Base-by-base conservation (phyloP, 2,888 invertebrate genomes). In the Lasioglossum marginatum region DNA sequence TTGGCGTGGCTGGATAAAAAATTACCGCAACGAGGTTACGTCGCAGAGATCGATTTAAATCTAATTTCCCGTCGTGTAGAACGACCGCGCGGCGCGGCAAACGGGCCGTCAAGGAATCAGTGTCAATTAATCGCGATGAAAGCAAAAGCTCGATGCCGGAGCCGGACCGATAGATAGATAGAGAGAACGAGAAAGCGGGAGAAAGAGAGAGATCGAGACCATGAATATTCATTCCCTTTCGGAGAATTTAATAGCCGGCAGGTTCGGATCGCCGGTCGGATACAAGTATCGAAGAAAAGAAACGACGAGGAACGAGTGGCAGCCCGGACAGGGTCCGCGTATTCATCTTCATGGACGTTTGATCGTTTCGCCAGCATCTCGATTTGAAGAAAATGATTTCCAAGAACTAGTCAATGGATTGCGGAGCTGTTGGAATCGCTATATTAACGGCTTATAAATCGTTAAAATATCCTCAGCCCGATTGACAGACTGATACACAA, bases 71-170 rank as follows among this genome's bases (percentile, higher is more conserved):
- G 79, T 31, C 76, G 83, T 76, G 84, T 76, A 88, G 84, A 72
- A 77, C 86, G 75, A 57, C 77, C 85, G 68, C 43, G 68, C 48
- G 72, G 80, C 77, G 87, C 66, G 82, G 75, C 86, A 82, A 90
- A 88, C 73, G 83, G 89, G 72, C 83, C 89, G 90, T 89, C 91
- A 90, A 90, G 91, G 91, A 91, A 91, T 91, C 91, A 91, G 91
- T 90, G 91, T 91, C 91, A 91, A 91, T 91, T 91, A 91, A 87
- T 90, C 77, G 60, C 82, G 90, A 87, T 91, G 88, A 91, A 91
- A 91, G 91, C 87, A 91, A 91, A 90, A 90, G 91, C 88, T 86
- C 81, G 90, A 83, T 81, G 79, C 83, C 31, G 83, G 72, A 70
- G 79, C 80, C 80, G 85, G 82, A 34, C 31, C 31, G 63, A 63